Evolutionary conservation across 2,888 invertebrate genomes (phyloP).

Genomic region (Tuberolachnus salignus): DNA sequence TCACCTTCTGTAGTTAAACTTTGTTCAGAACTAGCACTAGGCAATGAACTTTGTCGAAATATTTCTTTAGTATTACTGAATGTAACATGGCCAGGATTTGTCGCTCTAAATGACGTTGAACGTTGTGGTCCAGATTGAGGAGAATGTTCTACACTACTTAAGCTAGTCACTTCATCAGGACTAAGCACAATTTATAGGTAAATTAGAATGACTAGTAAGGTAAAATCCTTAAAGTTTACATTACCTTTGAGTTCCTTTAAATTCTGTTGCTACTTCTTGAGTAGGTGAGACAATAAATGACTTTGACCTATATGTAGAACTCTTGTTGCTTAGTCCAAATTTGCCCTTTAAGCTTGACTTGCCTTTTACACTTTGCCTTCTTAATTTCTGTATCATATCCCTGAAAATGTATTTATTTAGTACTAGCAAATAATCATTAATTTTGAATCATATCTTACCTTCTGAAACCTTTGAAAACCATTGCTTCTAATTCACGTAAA

Average conservation of each 20-base stretch:
- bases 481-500: constrained; percentile 88
- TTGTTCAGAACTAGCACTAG: constrained; percentile 74
- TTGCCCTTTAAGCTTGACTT: constrained; percentile 77
- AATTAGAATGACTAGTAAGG: not conserved
- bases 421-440: not conserved
- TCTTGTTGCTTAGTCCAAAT: constrained; percentile 71
- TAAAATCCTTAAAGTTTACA: not conserved
- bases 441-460: constrained; percentile 64
- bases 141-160: constrained; percentile 53
- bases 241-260: constrained; percentile 47
- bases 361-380: constrained; percentile 78
- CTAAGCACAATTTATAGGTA: constrained; percentile 9
- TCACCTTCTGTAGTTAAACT: constrained; percentile 63
- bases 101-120: constrained; percentile 38
- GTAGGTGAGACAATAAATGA: constrained; percentile 77
- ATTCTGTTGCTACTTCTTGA: constrained; percentile 61
- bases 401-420: constrained; percentile 63
- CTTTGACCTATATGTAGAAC: constrained; percentile 73
- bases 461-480: constrained; percentile 92
- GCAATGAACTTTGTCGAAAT: constrained; percentile 76
- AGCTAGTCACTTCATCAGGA: constrained; percentile 42
- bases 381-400: constrained; percentile 89
- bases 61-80: constrained; percentile 54
- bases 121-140: constrained; percentile 46
- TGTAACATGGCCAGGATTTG: constrained; percentile 42